Evolutionary conservation across 2,888 invertebrate species (phyloP), one percentile per base, ranked within the genome.

Genomic region (Anaspis maculata): DNA sequence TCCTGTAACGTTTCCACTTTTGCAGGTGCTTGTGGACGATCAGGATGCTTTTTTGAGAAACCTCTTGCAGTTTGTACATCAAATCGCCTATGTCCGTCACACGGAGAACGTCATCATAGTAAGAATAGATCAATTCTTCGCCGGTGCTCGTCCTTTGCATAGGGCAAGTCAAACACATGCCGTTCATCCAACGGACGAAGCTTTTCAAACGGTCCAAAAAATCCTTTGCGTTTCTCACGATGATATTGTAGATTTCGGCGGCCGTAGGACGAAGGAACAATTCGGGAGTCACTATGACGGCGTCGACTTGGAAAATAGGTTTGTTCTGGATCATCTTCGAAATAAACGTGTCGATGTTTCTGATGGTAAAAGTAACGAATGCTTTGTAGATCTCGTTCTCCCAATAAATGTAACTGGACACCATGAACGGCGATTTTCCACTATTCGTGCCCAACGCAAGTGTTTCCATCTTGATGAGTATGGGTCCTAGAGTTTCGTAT

Each of bases 111-210:
- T 94, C 90, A 39, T 86, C 81, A 52, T 81, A 87, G 64, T 79
- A 91, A 0, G 82, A 83, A 59, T 83, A 86, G 1, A 74, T 68
- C 46, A 77, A 76, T 13, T 57, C 56, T 23, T 75, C 73, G 48
- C 71, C 71, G 2, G 74, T 72, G 0, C 69, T 67, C 5, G 76
- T 64, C 44, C 67, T 69, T 42, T 79, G 74, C 1, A 81, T 76
- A 1, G 76, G 71, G 39, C 85, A 84, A 22, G 78, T 73, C 1
- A 86, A 56, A 52, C 91, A 92, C 1, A 84, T 83, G 7, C 79
- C 79, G 48, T 77, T 71, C 83, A 87, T 83, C 92, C 92, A 94
- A 5, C 92, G 77, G 0, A 83, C 76, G 54, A 92, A 86, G 1
- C 71, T 62, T 49, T 81, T 83, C 3, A 88, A 60, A 39, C 83